A percentile compares a stretch with the other conserved stretches of the same genome.
These are phyloP conservation scores for Lamproptera curius DNA, from an alignment of 2,888 invertebrate genomes.

Conservation along the genomic window DNA sequence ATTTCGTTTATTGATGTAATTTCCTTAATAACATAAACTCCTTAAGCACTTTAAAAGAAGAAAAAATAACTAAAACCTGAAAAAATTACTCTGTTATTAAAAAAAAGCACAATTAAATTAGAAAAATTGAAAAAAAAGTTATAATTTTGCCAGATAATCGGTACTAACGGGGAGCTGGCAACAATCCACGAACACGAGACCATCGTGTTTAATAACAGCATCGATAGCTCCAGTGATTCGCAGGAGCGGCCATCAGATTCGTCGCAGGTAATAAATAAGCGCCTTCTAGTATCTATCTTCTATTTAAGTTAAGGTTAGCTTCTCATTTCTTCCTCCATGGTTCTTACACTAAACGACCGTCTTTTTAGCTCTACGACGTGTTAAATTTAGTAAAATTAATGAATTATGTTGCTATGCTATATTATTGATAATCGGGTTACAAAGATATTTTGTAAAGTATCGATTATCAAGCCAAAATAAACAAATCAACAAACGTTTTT, in stretches of 20 bases:
- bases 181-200: constrained; percentile 96
- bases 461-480: too few species aligned
- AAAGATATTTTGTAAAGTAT: too few species aligned
- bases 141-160: constrained; percentile 45
- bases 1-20: too few species aligned
- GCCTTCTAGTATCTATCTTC: background rate
- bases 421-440: too few species aligned
- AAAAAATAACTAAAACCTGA: background rate
- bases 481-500: too few species aligned
- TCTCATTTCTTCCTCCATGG: too few species aligned
- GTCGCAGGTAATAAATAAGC: constrained; percentile 46
- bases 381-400: too few species aligned
- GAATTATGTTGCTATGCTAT: too few species aligned
- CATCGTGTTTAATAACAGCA: constrained; percentile 87
- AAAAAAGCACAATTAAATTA: background rate
- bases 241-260: constrained; percentile 73
- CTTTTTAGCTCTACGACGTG: too few species aligned
- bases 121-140: background rate
- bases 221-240: constrained; percentile 81
- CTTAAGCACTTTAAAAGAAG: background rate
- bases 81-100: background rate
- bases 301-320: too few species aligned
- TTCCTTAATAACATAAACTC: too few species aligned
- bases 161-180: constrained; percentile 84
- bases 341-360: too few species aligned